Base-by-base conservation (phyloP, 2,888 invertebrate species). In the Corythucha ciliata region DNA sequence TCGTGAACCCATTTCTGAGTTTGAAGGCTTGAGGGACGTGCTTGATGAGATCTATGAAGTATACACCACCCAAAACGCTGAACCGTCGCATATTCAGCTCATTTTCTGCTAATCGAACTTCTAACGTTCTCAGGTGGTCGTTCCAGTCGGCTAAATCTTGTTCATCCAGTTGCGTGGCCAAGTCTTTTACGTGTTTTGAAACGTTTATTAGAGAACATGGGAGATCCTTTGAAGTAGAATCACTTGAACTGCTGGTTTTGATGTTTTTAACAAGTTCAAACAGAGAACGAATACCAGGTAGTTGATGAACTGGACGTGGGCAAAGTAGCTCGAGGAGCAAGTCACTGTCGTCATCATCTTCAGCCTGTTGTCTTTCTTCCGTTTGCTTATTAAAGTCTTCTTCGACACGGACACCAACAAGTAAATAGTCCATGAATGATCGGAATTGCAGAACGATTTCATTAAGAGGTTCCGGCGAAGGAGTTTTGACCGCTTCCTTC, bases 51-150 rank as follows among this genome's bases (percentile, higher is more conserved):
- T 89, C 81, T 39, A 89, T 67, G 58, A 79, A 76, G 54, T 80
- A 79, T 0, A 87, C 76, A 0, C 90, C 90, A 0, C 86, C 87
- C 14, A 87, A 75, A 46, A 88, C 76, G 0, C 71, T 74, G 65
- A 80, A 83, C 63, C 82, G 83, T 36, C 89, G 72, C 45, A 89
- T 69, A 67, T 89, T 87, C 0, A 69, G 36, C 45, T 62, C 60
- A 14, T 50, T 51, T 39, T 53, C 46, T 1, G 29, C 33, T 3
- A 56, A 50, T 2, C 36, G 34, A 4, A 50, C 26, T 36, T 39
- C 41, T 32, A 56, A 39, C 12, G 33, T 45, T 8, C 29, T 49
- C n/a, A 39, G 52, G 39, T 32, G 44, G 24, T 18, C 29, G 33
- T 52, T 56, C 51, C 14, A 52, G 6, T 2, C 44, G 18, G 18